Evolutionary conservation across 2,113 vertebrate species (phyloP), one percentile per base, ranked within the genome.

Genomic region (Plestiodon gilberti): DNA sequence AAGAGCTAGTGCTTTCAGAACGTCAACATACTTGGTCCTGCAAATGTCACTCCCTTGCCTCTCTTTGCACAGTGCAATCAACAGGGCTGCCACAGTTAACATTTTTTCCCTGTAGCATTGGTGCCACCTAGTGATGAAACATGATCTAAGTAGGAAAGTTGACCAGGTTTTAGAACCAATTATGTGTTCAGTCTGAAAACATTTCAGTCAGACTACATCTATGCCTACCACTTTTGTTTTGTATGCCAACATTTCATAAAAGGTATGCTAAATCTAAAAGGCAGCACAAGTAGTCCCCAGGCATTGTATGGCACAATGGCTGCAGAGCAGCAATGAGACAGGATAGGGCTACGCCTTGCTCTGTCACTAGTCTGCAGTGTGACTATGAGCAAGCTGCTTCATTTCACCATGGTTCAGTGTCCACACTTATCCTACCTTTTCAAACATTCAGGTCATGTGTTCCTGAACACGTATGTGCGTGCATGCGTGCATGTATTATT

Each of bases 101-200:
- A 80, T 81, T 61, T 48, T 70, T 89, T 89, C 38, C 74, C 83
- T 90, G 91, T 86, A 89, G 55, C 84, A 87, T 85, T 89, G 90
- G 87, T 93, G 94, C 95, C 95, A 95, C 86, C 95, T 93, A 85
- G 92, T 22, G 95, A 20, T 25, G 4, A 74, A 22, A 87, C 85
- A 90, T 20, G 57, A 35, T 87, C 81, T 30, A 67, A 81, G 25
- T 43, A 70, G 77, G 3, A 30, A 69, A 67, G 79, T 67, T 81
- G 2, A 11, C 17, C 2, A 20, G 14, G 17, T 69, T 81, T 81
- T 52, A 81, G 30, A 65, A 30, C 20, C 3, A 33, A 18, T 10
- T 33, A 8, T 14, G 30, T 28, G n/a, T 80, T 86, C 35, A 33
- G 18, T 0, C 28, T 78, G 33, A 11, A 40, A n/a, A 79, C 40